phyloP scores from a whole-genome alignment of 1,140 invertebrate species.

The Charaxes varanes region DNA sequence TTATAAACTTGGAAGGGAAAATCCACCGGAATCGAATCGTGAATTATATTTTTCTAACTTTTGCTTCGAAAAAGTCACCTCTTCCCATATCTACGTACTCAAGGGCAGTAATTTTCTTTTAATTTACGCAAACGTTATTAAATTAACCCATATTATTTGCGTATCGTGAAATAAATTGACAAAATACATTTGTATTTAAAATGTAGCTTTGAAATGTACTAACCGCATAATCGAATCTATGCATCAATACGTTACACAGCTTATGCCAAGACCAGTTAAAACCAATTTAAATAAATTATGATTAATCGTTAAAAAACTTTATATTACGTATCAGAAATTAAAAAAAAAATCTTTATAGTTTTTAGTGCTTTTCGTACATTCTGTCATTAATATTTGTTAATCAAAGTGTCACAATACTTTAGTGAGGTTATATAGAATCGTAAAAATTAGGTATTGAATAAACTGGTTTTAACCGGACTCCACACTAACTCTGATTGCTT shows the following conservation, averaged over 20 bases:
- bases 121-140: no score
- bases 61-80: no score
- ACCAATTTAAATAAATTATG: not conserved
- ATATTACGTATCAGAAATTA: not conserved
- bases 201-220: not conserved
- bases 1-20: no score
- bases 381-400: not conserved
- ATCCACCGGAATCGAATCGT: no score
- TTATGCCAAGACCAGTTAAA: slow-evolving; percentile 6
- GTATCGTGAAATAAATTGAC: no score
- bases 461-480: slow-evolving; percentile 6
- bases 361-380: not conserved
- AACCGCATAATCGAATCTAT: not conserved
- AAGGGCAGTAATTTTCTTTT: no score
- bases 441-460: not conserved
- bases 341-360: not conserved
- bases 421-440: not conserved
- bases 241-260: slow-evolving; percentile 5
- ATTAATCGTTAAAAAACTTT: not conserved
- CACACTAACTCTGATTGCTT: not conserved
- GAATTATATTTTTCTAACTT: no score
- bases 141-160: no score
- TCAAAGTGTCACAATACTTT: not conserved
- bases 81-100: no score
- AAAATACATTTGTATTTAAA: no score